These are phyloP conservation scores for Herpetotheres cachinnans DNA, from an alignment of 2,113 vertebrate genomes.

Conservation along the genomic window DNA sequence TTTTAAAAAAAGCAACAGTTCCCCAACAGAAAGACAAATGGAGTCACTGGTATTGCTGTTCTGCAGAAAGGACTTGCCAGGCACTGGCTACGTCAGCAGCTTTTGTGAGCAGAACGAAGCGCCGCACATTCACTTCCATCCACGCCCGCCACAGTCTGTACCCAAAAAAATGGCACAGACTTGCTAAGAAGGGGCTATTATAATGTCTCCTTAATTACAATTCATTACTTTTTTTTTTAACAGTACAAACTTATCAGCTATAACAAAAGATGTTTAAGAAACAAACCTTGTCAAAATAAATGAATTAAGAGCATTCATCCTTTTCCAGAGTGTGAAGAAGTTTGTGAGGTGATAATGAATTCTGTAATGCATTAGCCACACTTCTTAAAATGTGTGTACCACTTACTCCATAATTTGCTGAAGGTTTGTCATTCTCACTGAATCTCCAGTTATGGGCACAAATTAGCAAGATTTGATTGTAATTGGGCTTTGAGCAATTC, in stretches of 20 bases:
- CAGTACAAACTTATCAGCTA: constrained; percentile 34
- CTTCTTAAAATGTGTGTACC: not conserved
- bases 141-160: not conserved
- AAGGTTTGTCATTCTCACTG: not conserved
- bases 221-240: not conserved
- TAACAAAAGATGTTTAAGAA: constrained; percentile 54
- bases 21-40: not conserved
- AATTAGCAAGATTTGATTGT: constrained; percentile 8
- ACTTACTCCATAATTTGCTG: not conserved
- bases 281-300: constrained; percentile 52
- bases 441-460: not conserved
- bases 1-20: not conserved
- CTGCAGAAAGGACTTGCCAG: constrained; percentile 8
- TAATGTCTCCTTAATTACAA: constrained; percentile 20
- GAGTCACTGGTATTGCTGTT: not conserved
- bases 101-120: not conserved
- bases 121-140: not conserved
- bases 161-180: not conserved
- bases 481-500: not conserved
- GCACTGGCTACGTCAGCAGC: not conserved
- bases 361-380: constrained; percentile 23
- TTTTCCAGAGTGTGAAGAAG: not conserved
- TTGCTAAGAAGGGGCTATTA: not conserved
- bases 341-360: constrained; percentile 41
- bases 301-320: constrained; percentile 53